phyloP scores from a whole-genome alignment of 30 jellyfish, hydroid and myxozoan genomes.

The Calvadosia cruxmelitensis region DNA sequence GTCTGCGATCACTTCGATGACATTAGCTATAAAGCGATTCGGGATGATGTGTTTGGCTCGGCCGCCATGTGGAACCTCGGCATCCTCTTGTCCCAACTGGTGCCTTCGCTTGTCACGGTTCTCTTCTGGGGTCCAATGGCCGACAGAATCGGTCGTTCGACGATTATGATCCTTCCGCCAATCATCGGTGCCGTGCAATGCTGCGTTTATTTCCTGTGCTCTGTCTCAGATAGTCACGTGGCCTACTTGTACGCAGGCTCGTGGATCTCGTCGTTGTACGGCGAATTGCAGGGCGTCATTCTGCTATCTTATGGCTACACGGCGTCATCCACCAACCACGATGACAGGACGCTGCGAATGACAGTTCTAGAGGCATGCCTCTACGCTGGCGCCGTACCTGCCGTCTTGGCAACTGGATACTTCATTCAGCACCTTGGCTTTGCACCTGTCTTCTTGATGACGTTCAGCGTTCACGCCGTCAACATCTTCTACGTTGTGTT shows the following conservation, averaged over 20 bases:
- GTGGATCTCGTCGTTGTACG: slow-evolving; percentile 26
- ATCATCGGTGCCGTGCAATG: slow-evolving; percentile 56
- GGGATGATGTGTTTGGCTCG: slow-evolving; percentile 12
- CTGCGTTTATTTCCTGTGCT: slow-evolving; percentile 24
- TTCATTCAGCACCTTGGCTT: slow-evolving; percentile 51
- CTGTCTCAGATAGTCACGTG: slow-evolving; percentile 8
- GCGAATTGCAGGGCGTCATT: slow-evolving; percentile 69
- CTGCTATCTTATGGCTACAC: slow-evolving; percentile 74
- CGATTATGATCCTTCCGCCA: slow-evolving; percentile 61
- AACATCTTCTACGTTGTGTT: slow-evolving; percentile 40
- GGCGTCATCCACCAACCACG: slow-evolving; percentile 68
- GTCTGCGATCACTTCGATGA: slow-evolving; percentile 22
- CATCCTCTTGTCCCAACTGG: slow-evolving; percentile 29
- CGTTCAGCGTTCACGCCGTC: slow-evolving; percentile 22
- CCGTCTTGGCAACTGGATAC: slow-evolving; percentile 64
- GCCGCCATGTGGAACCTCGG: slow-evolving; percentile 64
- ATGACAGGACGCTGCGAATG: slow-evolving; percentile 76
- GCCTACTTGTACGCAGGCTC: slow-evolving; percentile 1
- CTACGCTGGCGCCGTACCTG: slow-evolving; percentile 68
- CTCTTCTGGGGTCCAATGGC: slow-evolving; percentile 88
- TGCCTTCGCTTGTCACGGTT: slow-evolving; percentile 67
- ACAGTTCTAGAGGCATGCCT: slow-evolving; percentile 67
- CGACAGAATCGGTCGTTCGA: slow-evolving; percentile 65
- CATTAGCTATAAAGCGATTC: slow-evolving; percentile 11
- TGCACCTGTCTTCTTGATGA: slow-evolving; percentile 47